Base-by-base conservation (phyloP, 2,888 invertebrate genomes). In the Lithodes maja region DNA sequence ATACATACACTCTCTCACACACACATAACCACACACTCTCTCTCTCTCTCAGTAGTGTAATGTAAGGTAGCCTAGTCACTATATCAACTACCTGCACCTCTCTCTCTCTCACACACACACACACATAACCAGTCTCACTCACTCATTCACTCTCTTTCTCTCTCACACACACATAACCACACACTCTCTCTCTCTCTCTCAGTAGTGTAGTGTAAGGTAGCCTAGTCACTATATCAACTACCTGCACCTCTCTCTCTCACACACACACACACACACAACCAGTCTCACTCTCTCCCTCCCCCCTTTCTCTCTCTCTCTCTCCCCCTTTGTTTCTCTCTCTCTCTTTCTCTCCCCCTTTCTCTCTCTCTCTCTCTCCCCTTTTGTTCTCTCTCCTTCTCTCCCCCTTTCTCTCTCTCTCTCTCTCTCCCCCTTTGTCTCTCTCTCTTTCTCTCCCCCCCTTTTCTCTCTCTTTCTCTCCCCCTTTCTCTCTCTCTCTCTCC, bases 351-450 rank as follows among this genome's bases (percentile, higher is more conserved):
- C 75, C n/a, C n/a, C n/a, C n/a, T 33, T n/a, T 12, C 61, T 61
- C 61, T 12, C 61, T 7, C 7, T 61, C 12, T 61, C 61, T 61
- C 61, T 12, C 12, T 9, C 9, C 55, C 9, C 55, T 55, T 9
- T 5, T 9, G 55, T 9, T 5, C 9, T 55, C 55, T 55, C 55
- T 55, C 9, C 9, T 55, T 55, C 3, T 55, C 55, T 61, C 61
- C 61, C 5, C 61, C 12, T 12, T 75, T n/a, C 1, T 33, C n/a
- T n/a, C 75, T 75, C 75, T 33, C n/a, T n/a, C 75, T 75, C 1
- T 15, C 75, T 33, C 75, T 75, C n/a, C 75, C n/a, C 49, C n/a
- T 75, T 33, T n/a, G 3, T 74, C 75, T 75, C 75, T 33, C 75
- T 33, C n/a, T 74, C 75, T 33, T 33, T 33, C 15, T 33, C 75